Percentiles rank a stretch among this genome's conserved stretches.
Evolutionary conservation across 1,140 invertebrate species (phyloP).

Genomic region (Drosophila orena): DNA sequence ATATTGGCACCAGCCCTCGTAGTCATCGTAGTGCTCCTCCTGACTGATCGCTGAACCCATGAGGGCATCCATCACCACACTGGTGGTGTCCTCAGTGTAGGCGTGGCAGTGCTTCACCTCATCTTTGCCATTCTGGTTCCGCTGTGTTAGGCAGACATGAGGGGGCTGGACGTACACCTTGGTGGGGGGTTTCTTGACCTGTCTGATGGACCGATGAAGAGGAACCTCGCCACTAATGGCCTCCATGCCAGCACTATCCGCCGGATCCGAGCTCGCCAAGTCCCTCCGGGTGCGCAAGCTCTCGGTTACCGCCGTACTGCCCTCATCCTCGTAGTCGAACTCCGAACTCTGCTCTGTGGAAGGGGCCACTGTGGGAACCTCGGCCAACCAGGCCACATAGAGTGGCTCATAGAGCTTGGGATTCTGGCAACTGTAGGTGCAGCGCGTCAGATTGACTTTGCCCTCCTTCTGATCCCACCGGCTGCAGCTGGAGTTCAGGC

Average conservation of each 20-base stretch:
- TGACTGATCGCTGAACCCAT: conserved; percentile 80
- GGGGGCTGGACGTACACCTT: conserved; percentile 85
- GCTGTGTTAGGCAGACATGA: conserved; percentile 87
- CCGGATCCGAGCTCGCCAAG: conserved; percentile 25
- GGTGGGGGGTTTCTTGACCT: conserved; percentile 29
- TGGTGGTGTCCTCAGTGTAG: conserved; percentile 85
- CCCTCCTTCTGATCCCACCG: conserved; percentile 88
- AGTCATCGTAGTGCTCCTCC: conserved; percentile 68
- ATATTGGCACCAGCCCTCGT: conserved; percentile 87
- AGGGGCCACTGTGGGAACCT: conserved; percentile 51
- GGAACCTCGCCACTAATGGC: conserved; percentile 55
- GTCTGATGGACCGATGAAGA: conserved; percentile 15
- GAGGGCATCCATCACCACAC: conserved; percentile 84
- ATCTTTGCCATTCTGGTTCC: conserved; percentile 62
- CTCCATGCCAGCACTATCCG: conserved; percentile 63
- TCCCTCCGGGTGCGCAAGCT: conserved; percentile 41
- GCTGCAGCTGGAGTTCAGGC: conserved; percentile 87
- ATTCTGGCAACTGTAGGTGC: conserved; percentile 87
- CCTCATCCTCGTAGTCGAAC: conserved; percentile 82
- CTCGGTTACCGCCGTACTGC: conserved; percentile 63
- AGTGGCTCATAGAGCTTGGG: conserved; percentile 77
- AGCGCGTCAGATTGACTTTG: conserved; percentile 86
- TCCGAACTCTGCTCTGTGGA: conserved; percentile 77
- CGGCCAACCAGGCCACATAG: conserved; percentile 74
- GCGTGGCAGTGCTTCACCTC: conserved; percentile 86